Conservation (phyloP, 1,140 invertebrate species). For the Drosophila nigrodunni region DNA sequence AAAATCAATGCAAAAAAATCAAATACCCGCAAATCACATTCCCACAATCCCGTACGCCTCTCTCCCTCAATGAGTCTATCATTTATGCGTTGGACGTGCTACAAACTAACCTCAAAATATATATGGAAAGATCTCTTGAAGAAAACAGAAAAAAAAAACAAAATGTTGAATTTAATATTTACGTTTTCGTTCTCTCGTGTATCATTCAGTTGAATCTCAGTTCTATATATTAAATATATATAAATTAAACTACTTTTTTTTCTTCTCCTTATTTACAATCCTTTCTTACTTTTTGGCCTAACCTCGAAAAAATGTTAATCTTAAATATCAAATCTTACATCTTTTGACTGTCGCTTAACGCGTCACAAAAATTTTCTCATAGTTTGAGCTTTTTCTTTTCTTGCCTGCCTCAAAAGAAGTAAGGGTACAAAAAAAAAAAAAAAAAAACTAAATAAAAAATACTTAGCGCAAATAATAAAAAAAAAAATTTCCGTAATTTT, state of each 20-base stretch:
- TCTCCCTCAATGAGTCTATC: conserved; percentile 85
- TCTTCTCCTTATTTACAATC: conserved; percentile 2
- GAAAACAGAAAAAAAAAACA: conserved; percentile 49
- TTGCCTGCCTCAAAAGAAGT: conserved; percentile 63
- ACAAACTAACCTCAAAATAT: conserved; percentile 52
- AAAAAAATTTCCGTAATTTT: conserved; percentile 55
- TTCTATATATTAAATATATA: conserved; percentile 38
- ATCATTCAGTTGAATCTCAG: conserved; percentile 57
- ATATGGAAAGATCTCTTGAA: conserved; percentile 42
- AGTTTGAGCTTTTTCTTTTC: conserved; percentile 85
- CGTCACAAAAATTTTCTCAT: conserved; percentile 57
- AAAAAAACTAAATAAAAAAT: conserved; percentile 40
- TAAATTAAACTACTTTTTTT: conserved; percentile 11
- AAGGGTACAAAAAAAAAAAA: conserved; percentile 12
- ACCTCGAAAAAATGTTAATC: conserved; percentile 27
- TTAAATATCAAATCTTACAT: conserved; percentile 21
- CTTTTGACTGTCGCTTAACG: conserved; percentile 45
- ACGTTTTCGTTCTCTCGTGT: conserved; percentile 57
- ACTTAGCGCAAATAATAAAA: conserved; percentile 41
- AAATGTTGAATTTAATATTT: conserved; percentile 63
- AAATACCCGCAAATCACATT: conserved; percentile 77
- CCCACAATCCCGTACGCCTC: conserved; percentile 81
- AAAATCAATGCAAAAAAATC: conserved; percentile 55
- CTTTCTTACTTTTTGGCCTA: conserved; percentile 36
- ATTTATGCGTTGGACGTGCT: conserved; percentile 82